Conservation (phyloP, 2,113 vertebrate species). For the pig (Sus scrofa) region T2T-Sscrofa CM000824.6:195936501-195937000, state of each 20-base stretch:
- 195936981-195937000: not conserved
- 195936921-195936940: not conserved
- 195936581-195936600: conserved; percentile 28
- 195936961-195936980: not conserved
- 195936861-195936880: not conserved
- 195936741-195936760: not conserved
- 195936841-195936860: not conserved
- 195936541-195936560: not conserved
- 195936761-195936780: not conserved
- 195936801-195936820: not conserved
- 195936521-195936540: conserved; percentile 24
- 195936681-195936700: not conserved
- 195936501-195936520: not conserved
- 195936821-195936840: conserved; percentile 25
- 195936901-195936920: not conserved
- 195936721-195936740: too few relatives aligned
- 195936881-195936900: not conserved
- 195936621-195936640: not conserved
- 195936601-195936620: not conserved
- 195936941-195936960: not conserved
- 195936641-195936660: not conserved
- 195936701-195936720: too few relatives aligned
- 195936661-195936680: conserved; percentile 23
- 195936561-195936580: not conserved
- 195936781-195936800: not conserved